Percentiles rank a stretch among this genome's conserved stretches.
Conservation (phyloP, 1,140 invertebrate genomes). For the Drosophila oshimai region DNA sequence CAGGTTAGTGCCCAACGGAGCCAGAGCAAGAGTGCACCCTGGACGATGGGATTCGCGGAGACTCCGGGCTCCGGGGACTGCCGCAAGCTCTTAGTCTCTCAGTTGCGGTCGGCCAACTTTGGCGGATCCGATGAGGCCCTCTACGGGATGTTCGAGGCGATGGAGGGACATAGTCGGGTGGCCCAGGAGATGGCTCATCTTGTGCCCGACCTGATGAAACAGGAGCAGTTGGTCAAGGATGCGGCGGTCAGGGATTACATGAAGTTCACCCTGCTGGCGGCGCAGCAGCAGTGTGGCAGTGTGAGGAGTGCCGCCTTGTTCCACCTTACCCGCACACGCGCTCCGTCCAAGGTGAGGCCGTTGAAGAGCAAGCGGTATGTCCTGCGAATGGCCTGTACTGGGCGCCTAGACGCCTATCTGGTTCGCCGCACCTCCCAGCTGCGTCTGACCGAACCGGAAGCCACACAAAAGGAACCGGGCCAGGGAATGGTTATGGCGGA, state of each 20-base stretch:
- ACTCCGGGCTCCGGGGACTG: constrained; percentile 87
- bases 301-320: constrained; percentile 88
- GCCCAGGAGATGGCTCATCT: constrained; percentile 87
- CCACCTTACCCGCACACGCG: constrained; percentile 87
- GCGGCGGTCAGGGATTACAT: constrained; percentile 89
- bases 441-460: constrained; percentile 33
- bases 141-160: constrained; percentile 92
- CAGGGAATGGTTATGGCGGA: constrained; percentile 84
- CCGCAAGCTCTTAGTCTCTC: constrained; percentile 88
- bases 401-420: constrained; percentile 88
- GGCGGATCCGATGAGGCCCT: constrained; percentile 87
- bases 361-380: constrained; percentile 84
- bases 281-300: constrained; percentile 89
- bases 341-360: constrained; percentile 80
- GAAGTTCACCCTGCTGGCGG: constrained; percentile 91
- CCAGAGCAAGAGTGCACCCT: constrained; percentile 86
- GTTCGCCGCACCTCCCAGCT: constrained; percentile 81
- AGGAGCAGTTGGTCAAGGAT: constrained; percentile 91
- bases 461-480: neutral
- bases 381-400: constrained; percentile 88
- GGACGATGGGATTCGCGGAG: constrained; percentile 92
- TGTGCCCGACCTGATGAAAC: constrained; percentile 89
- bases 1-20: constrained; percentile 83
- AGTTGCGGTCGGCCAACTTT: constrained; percentile 89
- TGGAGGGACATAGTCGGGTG: constrained; percentile 85